Evolutionary conservation across 2,888 invertebrate species (phyloP), one percentile per base, ranked within the genome.

Genomic region (Scotopteryx bipunctaria): DNA sequence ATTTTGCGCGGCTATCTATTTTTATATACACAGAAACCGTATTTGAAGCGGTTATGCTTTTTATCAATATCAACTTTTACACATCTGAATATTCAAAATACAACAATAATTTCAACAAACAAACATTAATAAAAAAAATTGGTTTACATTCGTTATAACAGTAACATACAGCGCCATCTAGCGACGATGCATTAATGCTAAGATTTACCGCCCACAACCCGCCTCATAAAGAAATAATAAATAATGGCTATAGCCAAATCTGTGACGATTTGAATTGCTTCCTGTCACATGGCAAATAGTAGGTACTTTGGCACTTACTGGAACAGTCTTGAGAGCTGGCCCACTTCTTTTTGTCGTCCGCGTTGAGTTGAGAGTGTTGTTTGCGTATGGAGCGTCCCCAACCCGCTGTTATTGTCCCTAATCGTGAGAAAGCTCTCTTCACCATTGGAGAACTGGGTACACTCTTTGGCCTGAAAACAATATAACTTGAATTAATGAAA

Each of bases 401-500:
- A 35, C 96, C 96, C 0, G 97, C 96, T 0, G 97, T 97, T 66
- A 97, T 95, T 37, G 96, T 97, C 9, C 97, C 97, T 51, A 97
- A 88, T 11, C 97, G 92, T n/a, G 96, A 96, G 81, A 97, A 97
- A 1, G 97, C 97, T 16, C 97, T 92, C 82, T 97, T 97, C 60
- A 97, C 96, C 96, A 97, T 97, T 19, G 97, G 97, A 32, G 97
- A 97, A 67, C 96, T 97, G 17, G 97, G 97, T 53, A 97, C 97
- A 81, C 97, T 97, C 90, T 97, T 97, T 63, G 97, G 97, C 75
- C 96, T 94, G 89, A 57, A 89, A n/a, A n/a, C n/a, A n/a, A n/a
- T n/a, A n/a, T n/a, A n/a, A n/a, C n/a, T n/a, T n/a, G n/a, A n/a
- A n/a, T n/a, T n/a, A n/a, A n/a, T n/a, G n/a, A n/a, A n/a, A n/a